Percentiles rank a stretch among this genome's conserved stretches.
Conservation (phyloP, 2,888 invertebrate species). For the Trachelus troglodyta region DNA sequence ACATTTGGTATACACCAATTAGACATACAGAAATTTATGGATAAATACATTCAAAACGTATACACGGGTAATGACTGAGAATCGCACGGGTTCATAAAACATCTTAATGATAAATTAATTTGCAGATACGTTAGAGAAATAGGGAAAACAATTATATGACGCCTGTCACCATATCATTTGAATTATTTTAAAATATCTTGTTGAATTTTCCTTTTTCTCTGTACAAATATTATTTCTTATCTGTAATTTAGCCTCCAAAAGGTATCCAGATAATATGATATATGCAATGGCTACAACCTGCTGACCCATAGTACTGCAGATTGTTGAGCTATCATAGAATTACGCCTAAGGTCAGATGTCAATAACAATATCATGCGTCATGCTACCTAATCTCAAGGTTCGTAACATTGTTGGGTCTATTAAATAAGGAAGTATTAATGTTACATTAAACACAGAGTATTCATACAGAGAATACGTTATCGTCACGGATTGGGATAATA, state of each 20-base stretch:
- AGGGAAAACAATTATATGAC: not conserved
- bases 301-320: not conserved
- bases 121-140: not conserved
- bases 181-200: not conserved
- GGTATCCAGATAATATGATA: not conserved
- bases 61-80: not conserved
- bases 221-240: not conserved
- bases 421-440: not conserved
- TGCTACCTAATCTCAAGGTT: not conserved
- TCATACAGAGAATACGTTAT: not conserved
- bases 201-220: not conserved
- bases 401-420: not conserved
- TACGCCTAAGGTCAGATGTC: not conserved
- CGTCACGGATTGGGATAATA: not conserved
- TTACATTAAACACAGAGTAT: not conserved
- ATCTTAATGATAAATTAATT: not conserved
- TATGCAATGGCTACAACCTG: not conserved
- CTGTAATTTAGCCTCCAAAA: not conserved
- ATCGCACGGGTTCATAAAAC: not conserved
- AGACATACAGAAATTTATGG: not conserved
- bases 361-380: not conserved
- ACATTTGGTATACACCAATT: not conserved
- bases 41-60: not conserved
- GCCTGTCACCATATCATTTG: not conserved
- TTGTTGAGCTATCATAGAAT: not conserved